Evolutionary conservation across 92 coral and sea anemone species (phyloP), one percentile per base, ranked within the genome.

Genomic region (Palythoa grandis): DNA sequence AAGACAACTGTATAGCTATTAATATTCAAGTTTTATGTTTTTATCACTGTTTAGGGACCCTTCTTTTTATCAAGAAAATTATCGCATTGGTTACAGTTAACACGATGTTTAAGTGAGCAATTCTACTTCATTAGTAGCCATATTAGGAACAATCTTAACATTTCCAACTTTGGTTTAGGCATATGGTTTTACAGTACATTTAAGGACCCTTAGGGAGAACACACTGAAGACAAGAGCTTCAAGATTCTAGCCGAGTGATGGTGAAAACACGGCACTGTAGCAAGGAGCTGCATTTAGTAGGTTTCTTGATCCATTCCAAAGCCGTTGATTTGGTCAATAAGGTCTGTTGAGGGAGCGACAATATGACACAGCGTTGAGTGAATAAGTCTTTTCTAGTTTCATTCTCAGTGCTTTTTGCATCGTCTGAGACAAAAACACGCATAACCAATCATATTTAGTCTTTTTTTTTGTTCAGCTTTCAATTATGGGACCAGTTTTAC

Each of bases 331-430:
- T 63, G 85, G 40, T 80, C 85, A 65, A 63, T 80, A 50, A 80
- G 22, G 72, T 80, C 85, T 80, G 85, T 80, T 80, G 85, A 80
- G 58, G 85, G 85, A 80, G 73, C 74, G 85, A 80, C 58, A 80
- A 80, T 70, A 80, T 80, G 74, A 80, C 85, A 80, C 58, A 63
- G 47, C 54, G 43, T 80, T 80, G 74, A 80, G 85, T 80, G 72
- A 66, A 43, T 63, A 80, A 9, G 39, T 65, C 23, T 54, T 68
- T 80, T 66, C 56, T 47, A 65, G 14, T 63, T 66, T 40, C 58
- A 80, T 65, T 80, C 85, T 80, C 85, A 80, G 85, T 80, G 85
- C 85, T 80, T 80, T 80, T 80, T 80, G 85, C 85, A 80, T 80
- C 19, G 74, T 47, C 73, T 12, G 61, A 80, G 85, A 63, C 85